phyloP scores from a whole-genome alignment of 2,113 vertebrate genomes.

The Passer domesticus region DNA sequence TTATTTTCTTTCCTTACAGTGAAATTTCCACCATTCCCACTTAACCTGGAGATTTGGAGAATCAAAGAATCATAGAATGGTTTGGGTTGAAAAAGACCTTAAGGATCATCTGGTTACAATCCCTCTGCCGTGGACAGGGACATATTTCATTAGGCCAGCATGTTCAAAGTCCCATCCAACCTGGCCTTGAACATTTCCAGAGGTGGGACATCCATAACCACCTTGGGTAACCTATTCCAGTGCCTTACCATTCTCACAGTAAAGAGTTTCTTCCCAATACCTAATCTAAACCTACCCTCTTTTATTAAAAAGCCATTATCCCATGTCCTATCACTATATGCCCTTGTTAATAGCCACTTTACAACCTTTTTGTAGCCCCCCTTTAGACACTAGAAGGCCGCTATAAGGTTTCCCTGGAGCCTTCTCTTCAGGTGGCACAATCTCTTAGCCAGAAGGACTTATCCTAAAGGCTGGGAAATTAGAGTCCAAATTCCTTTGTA shows the following conservation, averaged over 20 bases:
- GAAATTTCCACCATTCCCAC: not conserved
- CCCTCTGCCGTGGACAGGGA: too few relatives aligned
- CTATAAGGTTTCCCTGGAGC: not conserved
- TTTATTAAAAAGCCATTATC: not conserved
- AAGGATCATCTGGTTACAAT: not conserved
- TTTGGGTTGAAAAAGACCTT: not conserved
- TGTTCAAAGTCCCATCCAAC: not conserved
- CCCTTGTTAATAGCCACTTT: not conserved
- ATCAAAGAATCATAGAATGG: fast-evolving
- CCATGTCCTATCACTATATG: not conserved
- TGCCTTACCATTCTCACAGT: not conserved
- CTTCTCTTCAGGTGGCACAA: not conserved
- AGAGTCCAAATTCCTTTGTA: not conserved
- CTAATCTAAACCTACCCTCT: not conserved
- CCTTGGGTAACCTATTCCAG: not conserved
- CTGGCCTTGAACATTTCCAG: not conserved
- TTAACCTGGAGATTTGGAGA: not conserved
- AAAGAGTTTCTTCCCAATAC: not conserved
- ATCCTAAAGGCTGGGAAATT: not conserved
- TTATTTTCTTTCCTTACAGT: not conserved
- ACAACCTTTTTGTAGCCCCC: not conserved
- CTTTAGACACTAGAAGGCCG: not conserved
- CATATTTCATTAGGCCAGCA: not conserved
- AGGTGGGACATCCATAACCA: not conserved
- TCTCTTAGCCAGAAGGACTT: not conserved